Evolutionary conservation across 1,140 invertebrate genomes (phyloP), one percentile per base, ranked within the genome.

Genomic region (Eriosoma lanigerum): DNA sequence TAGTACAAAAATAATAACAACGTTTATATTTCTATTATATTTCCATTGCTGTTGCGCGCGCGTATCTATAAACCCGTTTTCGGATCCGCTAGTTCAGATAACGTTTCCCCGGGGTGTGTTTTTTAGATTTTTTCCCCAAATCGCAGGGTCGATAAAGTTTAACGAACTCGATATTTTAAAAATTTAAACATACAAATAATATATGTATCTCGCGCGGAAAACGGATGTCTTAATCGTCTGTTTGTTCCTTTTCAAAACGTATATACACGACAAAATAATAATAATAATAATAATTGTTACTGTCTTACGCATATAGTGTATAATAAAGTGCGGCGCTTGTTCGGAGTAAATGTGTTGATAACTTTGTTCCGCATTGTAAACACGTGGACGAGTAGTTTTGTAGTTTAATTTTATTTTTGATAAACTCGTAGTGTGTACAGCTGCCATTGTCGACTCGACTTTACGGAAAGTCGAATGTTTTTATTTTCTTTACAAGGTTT

Each of bases 1-100:
- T 78, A 60, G 56, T n/a, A 56, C 75, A 78, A 38, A 60, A 78
- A 78, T 78, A 78, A 76, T 60, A 76, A 60, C 73, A 60, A 78
- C 56, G 73, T 56, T 68, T 68, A 68, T 72, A 72, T 72, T 72
- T 50, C 48, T 72, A 72, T 72, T 72, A 72, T 72, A 19, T 29
- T 12, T 70, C 13, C 26, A 21, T 66, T 66, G 1, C n/a, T 66
- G 19, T 66, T 44, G 5, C 13, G 44, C 21, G 24, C 66, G 24
- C 9, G 26, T 46, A n/a, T n/a, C 3, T 38, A 38, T 38, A 58
- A 76, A 76, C 52, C 73, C 50, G 32, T 38, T n/a, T n/a, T 19
- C 54, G 21, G 54, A 58, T 75, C 13, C 54, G 38, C 12, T 26
- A 10, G 75, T 46, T 44, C 75, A 10, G 75, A 78, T 78, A 78